Evolutionary conservation across 2,797 vertebrate species (phyloP), one percentile per base, ranked within the genome.

Genomic region (Oreonectes daqikongensis): DNA sequence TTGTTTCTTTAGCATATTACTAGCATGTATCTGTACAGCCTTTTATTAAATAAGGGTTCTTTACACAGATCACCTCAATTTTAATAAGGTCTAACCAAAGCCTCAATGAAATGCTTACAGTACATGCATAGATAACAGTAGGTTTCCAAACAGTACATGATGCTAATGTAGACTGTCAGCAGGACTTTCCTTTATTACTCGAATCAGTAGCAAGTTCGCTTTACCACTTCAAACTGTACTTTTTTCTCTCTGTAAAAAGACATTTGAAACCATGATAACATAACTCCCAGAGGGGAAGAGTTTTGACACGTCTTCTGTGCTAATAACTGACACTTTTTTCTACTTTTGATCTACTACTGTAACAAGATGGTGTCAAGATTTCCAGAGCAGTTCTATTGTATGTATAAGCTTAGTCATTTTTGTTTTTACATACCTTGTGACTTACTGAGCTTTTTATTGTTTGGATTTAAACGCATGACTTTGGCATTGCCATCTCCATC

Each of bases 191-290:
- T 65, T 65, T 65, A 65, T 24, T 48, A 30, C 40, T 26, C 61
- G 11, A 42, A 30, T 42, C 69, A 42, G 35, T 12, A 24, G 30
- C 18, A 61, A 12, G 30, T 64, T 38, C 52, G 3, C 30, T 64
- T 65, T 40, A 65, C 42, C 48, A 30, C 15, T 9, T 28, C 46
- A 42, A 28, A 74, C 68, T 69, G 30, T 40, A 15, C 38, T 18
- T n/a, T n/a, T n/a, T n/a, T n/a, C n/a, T n/a, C n/a, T n/a, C n/a
- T 42, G 32, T 35, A 50, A 63, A 73, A 64, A 42, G 8, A 17
- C 30, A 38, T 64, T 64, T 32, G 15, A 73, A 40, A 50, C 20
- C 11, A 53, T 40, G 22, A 53, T 52, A 46, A 30, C 60, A 61
- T 17, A 44, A 20, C 44, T 7, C 71, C 20, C 59, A 72, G 9